phyloP scores from a whole-genome alignment of 2,797 vertebrate species.

The Gallinago stenura region DNA sequence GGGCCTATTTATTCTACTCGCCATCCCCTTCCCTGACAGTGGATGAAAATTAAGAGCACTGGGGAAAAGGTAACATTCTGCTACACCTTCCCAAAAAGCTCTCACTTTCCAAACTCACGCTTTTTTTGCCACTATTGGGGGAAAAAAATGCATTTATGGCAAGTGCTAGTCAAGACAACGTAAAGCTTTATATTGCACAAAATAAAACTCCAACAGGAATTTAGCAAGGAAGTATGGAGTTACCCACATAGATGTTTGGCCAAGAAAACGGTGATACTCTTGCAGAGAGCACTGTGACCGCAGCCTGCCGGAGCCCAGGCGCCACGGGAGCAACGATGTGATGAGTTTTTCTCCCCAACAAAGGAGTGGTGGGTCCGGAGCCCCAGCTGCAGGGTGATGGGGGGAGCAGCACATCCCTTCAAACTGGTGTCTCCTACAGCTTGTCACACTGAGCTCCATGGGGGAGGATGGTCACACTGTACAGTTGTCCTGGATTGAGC shows the following conservation, averaged over 20 bases:
- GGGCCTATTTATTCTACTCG: background rate
- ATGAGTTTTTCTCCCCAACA: accelerated
- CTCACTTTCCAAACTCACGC: background rate
- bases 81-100: background rate
- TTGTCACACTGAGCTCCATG: background rate
- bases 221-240: conserved; percentile 32
- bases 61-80: background rate
- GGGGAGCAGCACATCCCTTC: background rate
- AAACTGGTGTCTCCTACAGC: background rate
- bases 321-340: accelerated
- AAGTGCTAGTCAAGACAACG: background rate
- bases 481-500: background rate
- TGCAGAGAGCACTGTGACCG: background rate
- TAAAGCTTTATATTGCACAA: background rate
- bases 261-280: background rate
- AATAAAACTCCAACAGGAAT: conserved; percentile 26
- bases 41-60: background rate
- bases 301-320: accelerated
- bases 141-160: background rate
- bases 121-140: background rate
- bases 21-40: background rate
- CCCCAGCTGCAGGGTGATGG: accelerated
- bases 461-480: background rate
- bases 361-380: background rate
- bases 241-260: background rate